These are phyloP conservation scores for Brachionus angularis DNA, from an alignment of 1,140 invertebrate genomes.

Conservation along the genomic window DNA sequence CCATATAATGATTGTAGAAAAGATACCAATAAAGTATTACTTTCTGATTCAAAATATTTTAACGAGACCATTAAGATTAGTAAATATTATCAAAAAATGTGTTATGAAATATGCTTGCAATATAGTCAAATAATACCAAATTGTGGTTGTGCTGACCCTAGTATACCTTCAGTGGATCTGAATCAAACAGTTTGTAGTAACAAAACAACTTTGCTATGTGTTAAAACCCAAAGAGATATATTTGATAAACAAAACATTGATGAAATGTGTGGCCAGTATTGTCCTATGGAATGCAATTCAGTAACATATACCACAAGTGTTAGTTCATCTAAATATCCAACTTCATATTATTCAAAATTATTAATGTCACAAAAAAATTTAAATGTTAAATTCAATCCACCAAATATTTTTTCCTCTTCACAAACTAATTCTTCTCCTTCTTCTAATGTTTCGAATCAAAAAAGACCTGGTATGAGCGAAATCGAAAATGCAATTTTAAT, in stretches of 20 bases:
- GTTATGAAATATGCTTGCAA: conserved; percentile 35
- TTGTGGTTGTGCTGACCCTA: conserved; percentile 34
- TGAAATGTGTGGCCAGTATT: not conserved
- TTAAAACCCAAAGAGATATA: not conserved
- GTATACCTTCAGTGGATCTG: not conserved
- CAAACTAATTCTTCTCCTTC: not conserved
- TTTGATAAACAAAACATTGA: not conserved
- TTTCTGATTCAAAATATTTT: not conserved
- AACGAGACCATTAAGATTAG: conserved; percentile 5
- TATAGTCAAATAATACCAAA: conserved; percentile 15
- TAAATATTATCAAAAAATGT: conserved; percentile 5
- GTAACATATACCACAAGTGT: not conserved
- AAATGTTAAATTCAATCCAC: not conserved
- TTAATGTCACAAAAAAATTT: conserved; percentile 3
- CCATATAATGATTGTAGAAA: conserved; percentile 9
- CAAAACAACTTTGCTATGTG: not conserved
- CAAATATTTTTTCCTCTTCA: not conserved
- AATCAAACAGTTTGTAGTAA: not conserved
- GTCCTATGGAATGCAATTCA: conserved; percentile 22
- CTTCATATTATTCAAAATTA: conserved; percentile 24
- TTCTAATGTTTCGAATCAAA: not conserved
- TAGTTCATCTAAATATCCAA: conserved; percentile 11
- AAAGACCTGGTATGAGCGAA: not conserved
- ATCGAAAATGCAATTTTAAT: conserved; percentile 9
- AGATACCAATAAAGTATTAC: not conserved